Evolutionary conservation across 2,113 vertebrate species (phyloP).

Genomic region (Anoplopoma fimbria): DNA sequence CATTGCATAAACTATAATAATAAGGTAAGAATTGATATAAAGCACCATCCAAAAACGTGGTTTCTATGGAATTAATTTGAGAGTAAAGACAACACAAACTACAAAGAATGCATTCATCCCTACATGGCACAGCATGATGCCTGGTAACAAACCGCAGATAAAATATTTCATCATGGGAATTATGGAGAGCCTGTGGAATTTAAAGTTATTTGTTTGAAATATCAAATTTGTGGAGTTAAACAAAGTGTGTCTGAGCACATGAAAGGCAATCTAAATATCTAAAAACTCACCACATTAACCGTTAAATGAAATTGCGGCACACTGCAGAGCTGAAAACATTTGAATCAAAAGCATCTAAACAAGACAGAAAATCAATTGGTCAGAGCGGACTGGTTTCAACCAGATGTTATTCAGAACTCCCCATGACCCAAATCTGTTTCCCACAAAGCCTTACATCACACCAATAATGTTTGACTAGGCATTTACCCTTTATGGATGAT

Average conservation of each 20-base stretch:
- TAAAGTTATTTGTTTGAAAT: slow-evolving; percentile 57
- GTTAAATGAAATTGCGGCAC: slow-evolving; percentile 32
- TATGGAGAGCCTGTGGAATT: slow-evolving; percentile 44
- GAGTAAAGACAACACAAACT: not conserved
- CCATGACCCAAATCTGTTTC: not conserved
- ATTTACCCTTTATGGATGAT: not conserved
- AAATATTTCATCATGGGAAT: slow-evolving; percentile 24
- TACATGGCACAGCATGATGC: slow-evolving; percentile 19
- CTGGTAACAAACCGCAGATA: slow-evolving; percentile 44
- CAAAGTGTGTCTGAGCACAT: slow-evolving; percentile 61
- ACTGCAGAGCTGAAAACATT: slow-evolving; percentile 22
- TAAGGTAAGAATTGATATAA: not conserved
- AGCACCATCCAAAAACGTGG: not conserved
- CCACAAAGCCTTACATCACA: slow-evolving; percentile 2
- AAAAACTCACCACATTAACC: slow-evolving; percentile 16
- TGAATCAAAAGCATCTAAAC: slow-evolving; percentile 7
- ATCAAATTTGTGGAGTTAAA: slow-evolving; percentile 50
- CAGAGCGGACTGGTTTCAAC: not conserved
- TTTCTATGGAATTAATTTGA: not conserved
- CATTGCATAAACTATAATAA: not conserved
- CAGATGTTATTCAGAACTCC: slow-evolving; percentile 16
- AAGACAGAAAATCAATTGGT: not conserved
- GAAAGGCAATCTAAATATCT: slow-evolving; percentile 59
- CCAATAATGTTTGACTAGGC: not conserved
- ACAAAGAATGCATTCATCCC: slow-evolving; percentile 19